Conservation (phyloP, 2,888 invertebrate species). For the Eustalomyia histrio region DNA sequence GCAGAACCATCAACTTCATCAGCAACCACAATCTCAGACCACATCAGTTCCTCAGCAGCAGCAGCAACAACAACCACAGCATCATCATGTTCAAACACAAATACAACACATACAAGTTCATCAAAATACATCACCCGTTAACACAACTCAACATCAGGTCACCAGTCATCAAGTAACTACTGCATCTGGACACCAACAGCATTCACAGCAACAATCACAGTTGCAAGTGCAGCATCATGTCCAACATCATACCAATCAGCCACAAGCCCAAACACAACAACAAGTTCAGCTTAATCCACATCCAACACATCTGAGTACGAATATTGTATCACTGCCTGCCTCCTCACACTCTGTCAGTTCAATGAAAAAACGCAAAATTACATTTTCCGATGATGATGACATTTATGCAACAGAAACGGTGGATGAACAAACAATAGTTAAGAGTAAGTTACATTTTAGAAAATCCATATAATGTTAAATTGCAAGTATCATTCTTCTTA, state of each 20-base stretch:
- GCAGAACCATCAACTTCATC: constrained; percentile 74
- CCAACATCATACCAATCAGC: constrained; percentile 68
- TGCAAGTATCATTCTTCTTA: no score
- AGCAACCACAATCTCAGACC: constrained; percentile 70
- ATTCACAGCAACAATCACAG: constrained; percentile 75
- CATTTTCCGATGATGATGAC: constrained; percentile 79
- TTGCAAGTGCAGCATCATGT: constrained; percentile 73
- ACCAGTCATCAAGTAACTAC: constrained; percentile 56
- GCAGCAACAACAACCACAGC: constrained; percentile 68
- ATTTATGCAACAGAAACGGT: constrained; percentile 78
- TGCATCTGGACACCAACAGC: constrained; percentile 69
- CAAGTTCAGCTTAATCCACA: constrained; percentile 69
- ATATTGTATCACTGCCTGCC: constrained; percentile 71
- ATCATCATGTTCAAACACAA: constrained; percentile 76
- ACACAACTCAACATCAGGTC: constrained; percentile 19
- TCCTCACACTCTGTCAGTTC: constrained; percentile 66
- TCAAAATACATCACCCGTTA: constrained; percentile 68
- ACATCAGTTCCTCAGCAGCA: constrained; percentile 68
- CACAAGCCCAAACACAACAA: constrained; percentile 55
- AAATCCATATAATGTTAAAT: no score
- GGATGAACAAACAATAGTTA: constrained; percentile 77
- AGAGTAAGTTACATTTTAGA: constrained; percentile 70
- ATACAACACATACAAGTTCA: constrained; percentile 76
- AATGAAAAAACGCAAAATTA: constrained; percentile 77
- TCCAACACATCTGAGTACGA: constrained; percentile 69